Percentiles rank a stretch among this genome's conserved stretches.
Evolutionary conservation across 2,888 invertebrate genomes (phyloP).

Genomic region (Sinopyrophorus schimmeli): DNA sequence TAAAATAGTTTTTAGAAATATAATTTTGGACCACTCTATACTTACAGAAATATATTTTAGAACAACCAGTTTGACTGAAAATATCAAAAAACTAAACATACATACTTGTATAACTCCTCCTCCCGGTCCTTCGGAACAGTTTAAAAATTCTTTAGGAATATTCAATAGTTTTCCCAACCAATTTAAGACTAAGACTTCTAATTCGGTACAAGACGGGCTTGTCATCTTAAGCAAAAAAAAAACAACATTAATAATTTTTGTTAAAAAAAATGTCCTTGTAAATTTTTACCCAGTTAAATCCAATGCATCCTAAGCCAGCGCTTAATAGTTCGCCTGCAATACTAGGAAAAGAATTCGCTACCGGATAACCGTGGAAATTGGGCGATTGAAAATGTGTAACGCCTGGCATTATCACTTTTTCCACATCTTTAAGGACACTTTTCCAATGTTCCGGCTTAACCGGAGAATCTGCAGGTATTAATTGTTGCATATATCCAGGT

Average conservation of each 20-base stretch:
- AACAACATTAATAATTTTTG: neutral
- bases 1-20: too few relatives aligned
- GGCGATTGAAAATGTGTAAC: constrained; percentile 95
- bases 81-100: neutral
- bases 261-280: neutral
- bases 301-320: constrained; percentile 82
- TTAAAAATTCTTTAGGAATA: constrained; percentile 79
- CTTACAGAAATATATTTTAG: too few relatives aligned
- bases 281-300: constrained; percentile 89
- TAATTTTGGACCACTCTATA: too few relatives aligned
- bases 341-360: constrained; percentile 81
- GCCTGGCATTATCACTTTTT: constrained; percentile 88
- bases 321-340: constrained; percentile 83
- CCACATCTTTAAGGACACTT: constrained; percentile 85
- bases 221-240: constrained; percentile 44
- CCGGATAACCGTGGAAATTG: constrained; percentile 88
- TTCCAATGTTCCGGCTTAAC: constrained; percentile 82
- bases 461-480: constrained; percentile 83
- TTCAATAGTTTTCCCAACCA: constrained; percentile 87
- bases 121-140: constrained; percentile 73
- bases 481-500: constrained; percentile 84
- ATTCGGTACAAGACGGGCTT: constrained; percentile 77
- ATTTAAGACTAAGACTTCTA: constrained; percentile 88
- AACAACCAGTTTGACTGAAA: neutral
- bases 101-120: constrained; percentile 81